phyloP scores from a whole-genome alignment of 2,113 vertebrate genomes.

The Syrrhaptes paradoxus region DNA sequence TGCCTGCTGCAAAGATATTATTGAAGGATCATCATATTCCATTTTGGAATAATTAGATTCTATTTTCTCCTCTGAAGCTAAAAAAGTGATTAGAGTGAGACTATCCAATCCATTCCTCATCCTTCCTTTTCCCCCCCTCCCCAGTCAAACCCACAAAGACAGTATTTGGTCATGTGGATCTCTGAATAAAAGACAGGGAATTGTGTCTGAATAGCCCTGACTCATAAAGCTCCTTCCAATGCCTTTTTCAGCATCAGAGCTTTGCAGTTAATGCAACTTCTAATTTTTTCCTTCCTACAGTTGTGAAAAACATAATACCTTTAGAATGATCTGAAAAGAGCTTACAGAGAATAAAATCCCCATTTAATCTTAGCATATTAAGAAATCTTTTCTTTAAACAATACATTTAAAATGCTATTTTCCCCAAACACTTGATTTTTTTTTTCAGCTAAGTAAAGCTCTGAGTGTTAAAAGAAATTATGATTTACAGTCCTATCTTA shows the following conservation, averaged over 20 bases:
- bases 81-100: background rate
- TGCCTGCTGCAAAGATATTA: background rate
- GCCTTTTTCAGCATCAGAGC: conserved; percentile 1
- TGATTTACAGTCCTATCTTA: background rate
- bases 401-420: conserved; percentile 27
- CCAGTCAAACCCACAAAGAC: background rate
- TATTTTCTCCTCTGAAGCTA: background rate
- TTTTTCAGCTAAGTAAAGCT: background rate
- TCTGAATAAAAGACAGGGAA: conserved; percentile 11
- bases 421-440: background rate
- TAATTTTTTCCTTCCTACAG: conserved; percentile 24
- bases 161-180: conserved; percentile 25
- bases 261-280: conserved; percentile 46
- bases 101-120: background rate
- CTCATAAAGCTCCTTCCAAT: conserved; percentile 36
- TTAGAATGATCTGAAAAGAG: conserved; percentile 55
- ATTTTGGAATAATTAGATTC: conserved; percentile 12
- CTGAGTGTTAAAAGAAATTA: background rate
- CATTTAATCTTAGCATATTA: conserved; percentile 32
- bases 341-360: conserved; percentile 48
- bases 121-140: background rate
- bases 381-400: conserved; percentile 31
- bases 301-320: conserved; percentile 58
- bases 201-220: conserved; percentile 27
- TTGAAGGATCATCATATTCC: background rate